These are phyloP conservation scores for Drosophila robusta DNA, from an alignment of 2,888 invertebrate genomes.

Conservation along the genomic window DNA sequence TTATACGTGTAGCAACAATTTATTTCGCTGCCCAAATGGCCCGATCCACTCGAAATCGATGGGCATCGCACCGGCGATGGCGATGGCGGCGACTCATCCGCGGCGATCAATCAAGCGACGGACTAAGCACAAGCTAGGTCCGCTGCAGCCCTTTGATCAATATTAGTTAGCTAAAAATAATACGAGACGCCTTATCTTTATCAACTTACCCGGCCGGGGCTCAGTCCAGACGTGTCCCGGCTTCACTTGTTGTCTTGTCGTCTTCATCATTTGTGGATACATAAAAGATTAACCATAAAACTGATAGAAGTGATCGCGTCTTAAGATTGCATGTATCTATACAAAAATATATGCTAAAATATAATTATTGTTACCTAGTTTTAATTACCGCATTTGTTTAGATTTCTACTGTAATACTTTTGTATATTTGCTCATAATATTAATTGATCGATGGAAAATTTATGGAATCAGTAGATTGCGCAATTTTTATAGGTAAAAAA, in stretches of 20 bases:
- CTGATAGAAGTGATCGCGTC: too few relatives aligned
- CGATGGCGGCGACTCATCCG: constrained; percentile 9
- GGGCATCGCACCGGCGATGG: constrained; percentile 21
- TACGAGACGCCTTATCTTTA: constrained; percentile 15
- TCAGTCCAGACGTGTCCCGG: not conserved
- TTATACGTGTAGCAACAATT: constrained; percentile 83
- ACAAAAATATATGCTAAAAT: too few relatives aligned
- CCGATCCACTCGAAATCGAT: constrained; percentile 58
- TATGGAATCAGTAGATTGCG: constrained; percentile 5
- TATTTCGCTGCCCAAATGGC: constrained; percentile 63
- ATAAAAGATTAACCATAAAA: not conserved
- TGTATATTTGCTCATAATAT: not conserved
- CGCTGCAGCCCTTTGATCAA: constrained; percentile 49
- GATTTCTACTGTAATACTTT: not conserved
- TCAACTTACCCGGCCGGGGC: not conserved
- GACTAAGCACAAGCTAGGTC: not conserved
- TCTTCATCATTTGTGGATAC: constrained; percentile 1
- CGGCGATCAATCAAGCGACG: constrained; percentile 44
- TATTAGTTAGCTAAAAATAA: constrained; percentile 66
- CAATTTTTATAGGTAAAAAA: not conserved
- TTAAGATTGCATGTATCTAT: not conserved
- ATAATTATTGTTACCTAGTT: not conserved
- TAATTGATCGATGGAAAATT: constrained; percentile 7
- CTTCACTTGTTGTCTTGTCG: not conserved
- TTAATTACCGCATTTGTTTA: not conserved